These are phyloP conservation scores for Mongoloraphidia duomilia DNA, from an alignment of 2,888 invertebrate genomes.

Conservation along the genomic window DNA sequence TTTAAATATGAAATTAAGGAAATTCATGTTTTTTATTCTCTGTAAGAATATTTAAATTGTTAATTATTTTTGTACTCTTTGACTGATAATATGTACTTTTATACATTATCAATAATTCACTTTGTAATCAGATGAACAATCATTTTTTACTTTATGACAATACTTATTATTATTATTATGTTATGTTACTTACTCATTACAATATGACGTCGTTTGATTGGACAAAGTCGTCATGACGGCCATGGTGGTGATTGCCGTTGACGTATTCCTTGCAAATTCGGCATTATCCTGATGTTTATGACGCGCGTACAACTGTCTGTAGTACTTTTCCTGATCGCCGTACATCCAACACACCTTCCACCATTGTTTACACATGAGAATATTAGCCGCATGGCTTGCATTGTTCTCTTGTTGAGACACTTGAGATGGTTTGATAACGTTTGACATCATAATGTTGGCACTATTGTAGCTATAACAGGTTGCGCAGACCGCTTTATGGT, in stretches of 20 bases:
- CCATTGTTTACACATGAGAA: conserved; percentile 75
- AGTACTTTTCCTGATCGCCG: conserved; percentile 73
- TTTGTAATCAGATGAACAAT: too few relatives aligned
- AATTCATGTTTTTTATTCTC: too few relatives aligned
- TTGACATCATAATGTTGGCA: conserved; percentile 15
- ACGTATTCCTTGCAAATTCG: conserved; percentile 10
- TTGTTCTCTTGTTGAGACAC: conserved; percentile 18
- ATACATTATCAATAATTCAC: too few relatives aligned
- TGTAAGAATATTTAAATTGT: too few relatives aligned
- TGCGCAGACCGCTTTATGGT: too few relatives aligned
- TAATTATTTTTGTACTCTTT: too few relatives aligned
- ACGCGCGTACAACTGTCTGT: conserved; percentile 62
- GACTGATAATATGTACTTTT: too few relatives aligned
- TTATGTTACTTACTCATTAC: conserved; percentile 36
- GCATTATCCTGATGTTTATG: conserved; percentile 12
- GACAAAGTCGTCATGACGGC: conserved; percentile 34
- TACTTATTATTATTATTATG: too few relatives aligned
- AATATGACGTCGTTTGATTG: conserved; percentile 33
- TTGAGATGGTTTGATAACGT: conserved; percentile 22
- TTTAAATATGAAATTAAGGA: too few relatives aligned
- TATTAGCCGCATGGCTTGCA: conserved; percentile 43
- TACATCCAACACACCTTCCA: conserved; percentile 84
- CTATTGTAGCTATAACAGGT: too few relatives aligned
- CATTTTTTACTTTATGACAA: too few relatives aligned
- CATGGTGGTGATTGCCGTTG: conserved; percentile 24